Evolutionary conservation across 2,113 vertebrate species (phyloP), one percentile per base, ranked within the genome.

Genomic region (Cervus canadensis): DNA sequence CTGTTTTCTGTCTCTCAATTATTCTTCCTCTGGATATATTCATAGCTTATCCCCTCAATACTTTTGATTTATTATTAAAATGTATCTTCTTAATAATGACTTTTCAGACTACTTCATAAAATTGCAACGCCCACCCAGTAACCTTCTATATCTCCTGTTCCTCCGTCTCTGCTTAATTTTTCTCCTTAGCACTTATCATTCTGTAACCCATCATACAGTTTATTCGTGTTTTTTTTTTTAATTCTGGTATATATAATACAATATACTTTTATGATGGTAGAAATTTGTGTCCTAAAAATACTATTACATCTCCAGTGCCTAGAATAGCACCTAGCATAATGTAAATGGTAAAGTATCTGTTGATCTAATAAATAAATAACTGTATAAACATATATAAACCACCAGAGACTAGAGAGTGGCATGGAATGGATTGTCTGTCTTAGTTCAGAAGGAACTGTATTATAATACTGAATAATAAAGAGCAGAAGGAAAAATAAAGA

Each of bases 371-470:
- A 48, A 30, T 48, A 10, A 79, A 79, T 30, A 30, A 79, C 30
- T 28, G 45, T 48, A 48, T 3, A 79, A 50, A 16, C 7, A 79
- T 48, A 79, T 48, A 79, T 30, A 59, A 50, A 87, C 12, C 60
- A 30, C 12, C 76, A 82, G 43, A 1, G 12, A 2, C 71, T 74
- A 76, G 36, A 36, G 11, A 76, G 36, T 13, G 36, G 6, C 23
- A 26, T 5, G 23, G 23, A 76, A 76, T 0, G 1, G 71, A 26
- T 21, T 3, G 21, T 50, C 16, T 3, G 21, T 50, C 16, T 2
- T 28, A 59, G 2, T 16, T 76, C 10, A 50, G 3, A 76, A 45
- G 14, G 2, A 59, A 50, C 1, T 11, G 43, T 25, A 25, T 36
- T 30, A 60, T 21, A 54, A 62, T 64, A 64, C 1, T 7, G 78